A percentile compares a stretch with the other conserved stretches of the same genome.
Evolutionary conservation across 2,113 vertebrate species (phyloP).

Genomic region (Osmerus mordax): DNA sequence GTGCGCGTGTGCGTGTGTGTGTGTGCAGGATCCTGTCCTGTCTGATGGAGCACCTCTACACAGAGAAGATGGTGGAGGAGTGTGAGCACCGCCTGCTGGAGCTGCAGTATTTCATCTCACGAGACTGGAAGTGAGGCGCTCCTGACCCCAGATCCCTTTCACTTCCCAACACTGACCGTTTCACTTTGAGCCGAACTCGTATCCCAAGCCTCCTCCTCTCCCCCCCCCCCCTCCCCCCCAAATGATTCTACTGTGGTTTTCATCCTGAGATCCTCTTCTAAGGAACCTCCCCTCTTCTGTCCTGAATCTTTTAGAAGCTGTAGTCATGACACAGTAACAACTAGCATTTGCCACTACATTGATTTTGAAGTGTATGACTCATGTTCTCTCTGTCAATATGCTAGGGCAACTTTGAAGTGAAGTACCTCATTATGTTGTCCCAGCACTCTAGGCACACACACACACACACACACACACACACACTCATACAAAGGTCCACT

Average conservation of each 20-base stretch:
- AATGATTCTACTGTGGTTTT: too few species aligned
- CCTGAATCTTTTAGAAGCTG: too few species aligned
- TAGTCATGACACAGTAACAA: too few species aligned
- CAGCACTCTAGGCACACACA: background rate
- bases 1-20: slow-evolving; percentile 16
- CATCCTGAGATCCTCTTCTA: too few species aligned
- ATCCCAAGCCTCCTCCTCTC: too few species aligned
- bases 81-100: slow-evolving; percentile 86
- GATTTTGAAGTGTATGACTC: too few species aligned
- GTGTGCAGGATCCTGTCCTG: slow-evolving; percentile 89
- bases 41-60: slow-evolving; percentile 96
- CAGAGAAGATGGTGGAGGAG: slow-evolving; percentile 97
- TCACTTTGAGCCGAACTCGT: too few species aligned
- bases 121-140: slow-evolving; percentile 92
- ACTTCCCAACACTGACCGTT: background rate
- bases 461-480: background rate
- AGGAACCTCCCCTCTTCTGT: too few species aligned
- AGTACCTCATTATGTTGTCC: background rate
- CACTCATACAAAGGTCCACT: background rate
- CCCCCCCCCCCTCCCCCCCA: too few species aligned
- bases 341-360: too few species aligned
- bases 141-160: background rate
- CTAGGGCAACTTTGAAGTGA: background rate
- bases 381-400: too few species aligned
- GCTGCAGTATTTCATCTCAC: slow-evolving; percentile 90